A percentile compares a stretch with the other conserved stretches of the same genome.
These are phyloP conservation scores for Microplitis manilae DNA, from an alignment of 2,888 invertebrate species.

Conservation along the genomic window DNA sequence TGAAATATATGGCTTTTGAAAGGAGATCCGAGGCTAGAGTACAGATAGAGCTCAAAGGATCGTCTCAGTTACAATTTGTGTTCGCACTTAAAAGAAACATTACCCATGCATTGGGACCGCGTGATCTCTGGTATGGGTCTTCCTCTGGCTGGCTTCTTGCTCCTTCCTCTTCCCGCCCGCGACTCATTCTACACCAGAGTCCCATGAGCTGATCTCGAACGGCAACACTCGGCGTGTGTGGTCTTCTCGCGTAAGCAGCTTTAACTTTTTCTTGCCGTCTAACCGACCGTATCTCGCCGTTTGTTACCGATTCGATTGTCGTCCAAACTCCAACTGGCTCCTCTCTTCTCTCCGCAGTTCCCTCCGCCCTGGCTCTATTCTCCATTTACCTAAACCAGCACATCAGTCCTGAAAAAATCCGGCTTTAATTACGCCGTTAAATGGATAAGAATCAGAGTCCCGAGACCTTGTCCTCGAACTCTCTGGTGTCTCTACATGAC, in stretches of 20 bases:
- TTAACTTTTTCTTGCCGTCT: conserved; percentile 9
- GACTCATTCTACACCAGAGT: conserved; percentile 16
- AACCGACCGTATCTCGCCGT: conserved; percentile 66
- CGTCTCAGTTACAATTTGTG: conserved; percentile 71
- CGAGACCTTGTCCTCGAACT: conserved; percentile 37
- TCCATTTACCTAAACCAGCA: background rate
- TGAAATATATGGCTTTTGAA: conserved; percentile 64
- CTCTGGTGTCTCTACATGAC: conserved; percentile 18
- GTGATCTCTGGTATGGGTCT: background rate
- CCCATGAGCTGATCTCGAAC: conserved; percentile 45
- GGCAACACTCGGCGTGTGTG: conserved; percentile 62
- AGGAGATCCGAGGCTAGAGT: conserved; percentile 61
- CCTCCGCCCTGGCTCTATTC: too few species aligned
- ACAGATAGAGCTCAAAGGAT: conserved; percentile 62
- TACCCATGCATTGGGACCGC: conserved; percentile 61
- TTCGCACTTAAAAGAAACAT: conserved; percentile 71
- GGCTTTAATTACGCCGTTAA: conserved; percentile 57
- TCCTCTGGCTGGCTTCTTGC: conserved; percentile 41
- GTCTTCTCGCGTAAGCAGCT: conserved; percentile 53
- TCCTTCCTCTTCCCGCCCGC: conserved; percentile 15
- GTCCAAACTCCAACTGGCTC: background rate
- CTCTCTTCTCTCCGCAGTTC: background rate
- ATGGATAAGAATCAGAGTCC: conserved; percentile 54
- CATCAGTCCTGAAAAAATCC: conserved; percentile 18
- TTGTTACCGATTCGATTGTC: conserved; percentile 69